phyloP scores from a whole-genome alignment of 2,888 invertebrate species.

The Tiliacea citrago region DNA sequence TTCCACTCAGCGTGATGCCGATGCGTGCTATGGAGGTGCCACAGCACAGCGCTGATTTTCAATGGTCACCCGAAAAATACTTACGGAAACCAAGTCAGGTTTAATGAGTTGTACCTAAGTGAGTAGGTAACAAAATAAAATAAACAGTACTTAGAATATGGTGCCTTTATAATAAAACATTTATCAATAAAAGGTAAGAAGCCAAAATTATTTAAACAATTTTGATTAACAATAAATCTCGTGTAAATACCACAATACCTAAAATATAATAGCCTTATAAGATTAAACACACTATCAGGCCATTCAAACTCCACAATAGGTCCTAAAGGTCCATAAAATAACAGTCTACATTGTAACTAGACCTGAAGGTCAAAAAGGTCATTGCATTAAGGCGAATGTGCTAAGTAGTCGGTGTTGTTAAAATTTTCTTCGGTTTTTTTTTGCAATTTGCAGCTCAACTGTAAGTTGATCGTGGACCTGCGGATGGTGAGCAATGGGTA shows the following conservation, averaged over 20 bases:
- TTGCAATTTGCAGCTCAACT: background rate
- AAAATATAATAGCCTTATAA: constrained; percentile 19
- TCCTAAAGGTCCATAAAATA: constrained; percentile 28
- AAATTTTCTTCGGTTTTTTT: background rate
- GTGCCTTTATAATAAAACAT: no score
- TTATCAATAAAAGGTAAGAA: background rate
- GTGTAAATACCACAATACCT: constrained; percentile 5
- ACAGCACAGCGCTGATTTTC: no score
- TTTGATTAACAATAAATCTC: background rate
- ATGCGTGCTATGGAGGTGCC: no score
- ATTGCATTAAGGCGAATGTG: constrained; percentile 35
- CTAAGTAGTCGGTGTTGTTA: no score
- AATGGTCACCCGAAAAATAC: no score
- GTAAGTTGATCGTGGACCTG: no score
- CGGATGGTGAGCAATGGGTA: no score
- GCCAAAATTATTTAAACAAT: background rate
- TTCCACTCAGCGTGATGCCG: no score
- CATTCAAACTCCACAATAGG: constrained; percentile 31
- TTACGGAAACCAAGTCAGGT: no score
- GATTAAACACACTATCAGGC: constrained; percentile 22
- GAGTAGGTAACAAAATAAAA: no score
- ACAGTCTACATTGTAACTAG: constrained; percentile 25
- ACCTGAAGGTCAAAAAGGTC: constrained; percentile 40
- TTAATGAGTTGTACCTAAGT: no score
- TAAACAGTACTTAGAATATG: no score